These are phyloP conservation scores for Hestina assimilis DNA, from an alignment of 1,140 invertebrate genomes.

Conservation along the genomic window DNA sequence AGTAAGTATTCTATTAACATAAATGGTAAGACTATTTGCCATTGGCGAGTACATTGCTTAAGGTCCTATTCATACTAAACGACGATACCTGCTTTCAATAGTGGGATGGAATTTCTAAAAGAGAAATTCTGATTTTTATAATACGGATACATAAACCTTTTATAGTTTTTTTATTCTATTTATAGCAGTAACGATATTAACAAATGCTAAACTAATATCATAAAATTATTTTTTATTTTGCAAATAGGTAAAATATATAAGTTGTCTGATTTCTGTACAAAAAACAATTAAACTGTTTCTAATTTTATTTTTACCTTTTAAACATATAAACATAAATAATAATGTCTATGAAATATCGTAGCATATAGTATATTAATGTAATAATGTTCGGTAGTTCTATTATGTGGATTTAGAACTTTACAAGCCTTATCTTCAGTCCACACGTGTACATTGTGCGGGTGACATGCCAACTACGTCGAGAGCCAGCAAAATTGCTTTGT, in stretches of 20 bases:
- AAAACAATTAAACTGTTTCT: too few species aligned
- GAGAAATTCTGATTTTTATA: not conserved
- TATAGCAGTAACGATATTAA: too few species aligned
- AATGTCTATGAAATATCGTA: not conserved
- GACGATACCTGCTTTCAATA: constrained; percentile 3
- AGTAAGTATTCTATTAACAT: constrained; percentile 21
- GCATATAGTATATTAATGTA: not conserved
- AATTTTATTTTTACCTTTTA: too few species aligned
- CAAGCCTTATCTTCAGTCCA: constrained; percentile 44
- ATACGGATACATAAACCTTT: not conserved
- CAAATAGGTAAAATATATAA: too few species aligned
- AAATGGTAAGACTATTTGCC: constrained; percentile 11
- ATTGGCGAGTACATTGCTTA: constrained; percentile 15
- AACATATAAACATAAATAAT: too few species aligned
- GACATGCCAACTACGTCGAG: constrained; percentile 49
- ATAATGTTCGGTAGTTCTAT: not conserved
- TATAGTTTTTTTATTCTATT: too few species aligned
- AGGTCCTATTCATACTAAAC: constrained; percentile 13
- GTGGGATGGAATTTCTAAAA: not conserved
- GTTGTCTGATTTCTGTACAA: too few species aligned
- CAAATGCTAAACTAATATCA: too few species aligned
- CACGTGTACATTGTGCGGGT: constrained; percentile 46
- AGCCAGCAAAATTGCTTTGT: constrained; percentile 62
- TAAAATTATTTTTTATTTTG: too few species aligned
- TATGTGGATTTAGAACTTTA: constrained; percentile 21